Conservation (phyloP, 2,888 invertebrate species). For the Platycnemis pennipes region DNA sequence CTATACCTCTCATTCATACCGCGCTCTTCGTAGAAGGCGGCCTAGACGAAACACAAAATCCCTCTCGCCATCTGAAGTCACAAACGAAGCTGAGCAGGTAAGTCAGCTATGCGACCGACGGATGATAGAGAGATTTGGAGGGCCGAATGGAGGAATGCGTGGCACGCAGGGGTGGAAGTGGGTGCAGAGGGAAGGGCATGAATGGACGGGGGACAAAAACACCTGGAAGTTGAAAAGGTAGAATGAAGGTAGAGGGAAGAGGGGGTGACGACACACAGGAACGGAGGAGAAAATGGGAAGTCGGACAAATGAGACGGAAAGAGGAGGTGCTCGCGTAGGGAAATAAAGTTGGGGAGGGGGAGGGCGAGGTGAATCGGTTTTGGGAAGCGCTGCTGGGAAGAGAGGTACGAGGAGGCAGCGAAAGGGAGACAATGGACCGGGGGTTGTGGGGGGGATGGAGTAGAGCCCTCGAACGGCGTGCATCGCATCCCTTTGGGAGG, state of each 20-base stretch:
- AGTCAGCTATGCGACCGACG: too few species aligned
- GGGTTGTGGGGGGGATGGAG: not conserved
- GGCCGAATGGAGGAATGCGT: not conserved
- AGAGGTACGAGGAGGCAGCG: too few species aligned
- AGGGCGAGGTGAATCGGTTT: not conserved
- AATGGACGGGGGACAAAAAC: not conserved
- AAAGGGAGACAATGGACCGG: not conserved
- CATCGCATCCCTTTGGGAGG: too few species aligned
- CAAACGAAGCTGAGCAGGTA: too few species aligned
- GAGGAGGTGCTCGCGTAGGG: not conserved
- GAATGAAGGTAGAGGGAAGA: not conserved
- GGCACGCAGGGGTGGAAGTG: not conserved
- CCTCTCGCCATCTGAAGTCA: too few species aligned
- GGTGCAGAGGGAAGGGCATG: not conserved
- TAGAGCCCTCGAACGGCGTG: not conserved
- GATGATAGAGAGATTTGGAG: not conserved
- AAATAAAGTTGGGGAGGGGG: not conserved
- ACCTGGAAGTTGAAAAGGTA: not conserved
- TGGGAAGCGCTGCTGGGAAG: not conserved
- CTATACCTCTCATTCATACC: too few species aligned
- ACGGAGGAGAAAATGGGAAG: not conserved
- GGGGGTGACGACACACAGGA: not conserved
- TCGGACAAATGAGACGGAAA: slow-evolving; percentile 13
- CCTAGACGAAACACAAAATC: too few species aligned
- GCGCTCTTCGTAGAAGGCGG: too few species aligned